Evolutionary conservation across 2,797 vertebrate genomes (phyloP), one percentile per base, ranked within the genome.

Genomic region (Pygocentrus nattereri): DNA sequence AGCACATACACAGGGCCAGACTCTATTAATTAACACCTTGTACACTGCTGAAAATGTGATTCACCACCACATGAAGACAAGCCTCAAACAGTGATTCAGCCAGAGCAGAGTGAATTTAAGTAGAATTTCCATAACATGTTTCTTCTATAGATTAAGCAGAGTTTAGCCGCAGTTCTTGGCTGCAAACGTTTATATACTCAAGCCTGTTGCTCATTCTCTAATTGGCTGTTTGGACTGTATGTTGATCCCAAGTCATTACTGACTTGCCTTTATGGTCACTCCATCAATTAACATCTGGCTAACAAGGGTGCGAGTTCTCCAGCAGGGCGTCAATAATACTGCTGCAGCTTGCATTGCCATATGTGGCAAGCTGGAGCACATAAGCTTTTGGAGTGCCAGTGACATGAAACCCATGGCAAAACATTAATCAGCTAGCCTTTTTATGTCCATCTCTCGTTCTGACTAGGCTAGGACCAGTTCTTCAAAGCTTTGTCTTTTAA

Each of bases 11-110:
- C 72, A 75, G 62, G 47, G 38, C 75, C 82, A 86, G 61, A 86
- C 80, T 49, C 74, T 87, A 87, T 85, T 80, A 84, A 87, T 87
- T 84, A 88, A 84, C 85, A 88, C 82, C 68, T 79, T 82, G 75
- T 61, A 67, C 27, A 31, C 58, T 68, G 56, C 38, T 72, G 79
- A 72, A 82, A 81, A 78, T 87, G 80, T 21, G 70, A 86, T 84
- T 78, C 69, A 80, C 70, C 52, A 74, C 79, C 85, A 84, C 75
- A 81, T 85, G 69, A 86, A 52, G 54, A 72, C 47, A 47, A 67
- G 41, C 59, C 56, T 21, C 50, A 69, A 64, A 64, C 69, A 56
- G 11, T 25, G 69, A 74, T 77, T 58, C 27, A 77, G 59, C 64
- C 62, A 19, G 50, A 79, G 47, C 64, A n/a, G 11, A 41, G 54